Evolutionary conservation across 2,888 invertebrate genomes (phyloP), one percentile per base, ranked within the genome.

Genomic region (Seladonia tumulorum): DNA sequence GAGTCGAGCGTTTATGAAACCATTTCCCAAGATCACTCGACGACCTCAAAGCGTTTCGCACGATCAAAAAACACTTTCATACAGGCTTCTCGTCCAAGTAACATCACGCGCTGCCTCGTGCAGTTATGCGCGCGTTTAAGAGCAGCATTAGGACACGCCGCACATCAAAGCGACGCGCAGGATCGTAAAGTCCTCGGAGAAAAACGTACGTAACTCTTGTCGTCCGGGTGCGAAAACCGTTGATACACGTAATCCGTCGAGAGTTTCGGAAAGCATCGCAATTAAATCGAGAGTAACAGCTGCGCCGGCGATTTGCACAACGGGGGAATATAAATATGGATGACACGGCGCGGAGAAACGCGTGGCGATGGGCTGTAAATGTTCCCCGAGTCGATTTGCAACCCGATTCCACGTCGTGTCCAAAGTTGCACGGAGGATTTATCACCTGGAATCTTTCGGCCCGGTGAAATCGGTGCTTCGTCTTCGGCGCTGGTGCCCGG

Each of bases 391-490:
- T 57, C 76, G 76, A 70, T 79, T 83, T 60, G 83, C 85, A 79
- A 73, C 35, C 18, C 66, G 79, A 66, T 53, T 66, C n/a, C 42
- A 10, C 63, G 4, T 22, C 63, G 49, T 22, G 71, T 18, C 18
- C 71, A 57, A 76, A 71, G 72, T 84, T 81, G 68, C 75, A 1
- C 22, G 1, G 18, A n/a, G 47, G 80, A 81, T 85, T 85, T 77
- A 81, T 47, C 73, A 53, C 18, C 63, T 29, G 80, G 63, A 81
- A 47, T 85, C 77, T 70, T 60, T 66, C 72, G 71, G 72, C 42
- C 25, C 22, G 79, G 86, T 81, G 86, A 86, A 86, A 86, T 86
- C 86, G 84, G 68, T 57, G 35, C 70, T 70, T 45, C 66, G 72
- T 73, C 73, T 76, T 73, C 35, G 39, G 16, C 25, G 35, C 5